Evolutionary conservation across 1,140 invertebrate species (phyloP), one percentile per base, ranked within the genome.

Genomic region (Drosophila seguyi): DNA sequence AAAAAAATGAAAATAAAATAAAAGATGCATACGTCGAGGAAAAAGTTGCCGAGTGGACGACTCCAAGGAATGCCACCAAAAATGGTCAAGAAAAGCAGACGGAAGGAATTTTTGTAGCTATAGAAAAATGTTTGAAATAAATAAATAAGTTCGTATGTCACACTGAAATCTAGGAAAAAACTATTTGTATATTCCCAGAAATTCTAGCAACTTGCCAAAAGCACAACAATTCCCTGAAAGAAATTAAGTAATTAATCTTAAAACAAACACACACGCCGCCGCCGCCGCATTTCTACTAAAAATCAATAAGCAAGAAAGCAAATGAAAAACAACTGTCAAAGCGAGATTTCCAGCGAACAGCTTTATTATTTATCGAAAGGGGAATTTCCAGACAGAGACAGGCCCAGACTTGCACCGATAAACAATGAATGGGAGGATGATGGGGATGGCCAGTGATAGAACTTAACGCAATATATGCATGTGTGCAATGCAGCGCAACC

Each of bases 391-490:
- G 60, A 66, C 36, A 16, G 61, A 60, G 13, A 13, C 44, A 60
- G 13, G 7, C 44, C 18, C 22, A 47, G 59, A 67, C 34, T 11
- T 18, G 22, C n/a, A 16, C 6, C 25, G 22, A 61, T 61, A 38
- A 66, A 67, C 66, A 69, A 69, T 69, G 47, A 69, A 69, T 69
- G 47, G 27, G 20, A 42, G 25, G 27, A 29, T 41, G 44, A 18
- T 42, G n/a, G n/a, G n/a, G n/a, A 34, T 50, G 29, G 39, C 5
- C 38, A 29, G 31, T 36, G 50, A 53, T 29, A 44, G 7, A 67
- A 20, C 18, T 34, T 22, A 52, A 50, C 11, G 48, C 8, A 58
- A 39, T 27, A 11, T 11, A 34, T 11, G 31, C 29, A 31, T 31
- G 11, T 4, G 20, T 47, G 58, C 57, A 66, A 58, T 31, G 13